Evolutionary conservation across 2,888 invertebrate species (phyloP).

Genomic region (Malthinus flaveolus): DNA sequence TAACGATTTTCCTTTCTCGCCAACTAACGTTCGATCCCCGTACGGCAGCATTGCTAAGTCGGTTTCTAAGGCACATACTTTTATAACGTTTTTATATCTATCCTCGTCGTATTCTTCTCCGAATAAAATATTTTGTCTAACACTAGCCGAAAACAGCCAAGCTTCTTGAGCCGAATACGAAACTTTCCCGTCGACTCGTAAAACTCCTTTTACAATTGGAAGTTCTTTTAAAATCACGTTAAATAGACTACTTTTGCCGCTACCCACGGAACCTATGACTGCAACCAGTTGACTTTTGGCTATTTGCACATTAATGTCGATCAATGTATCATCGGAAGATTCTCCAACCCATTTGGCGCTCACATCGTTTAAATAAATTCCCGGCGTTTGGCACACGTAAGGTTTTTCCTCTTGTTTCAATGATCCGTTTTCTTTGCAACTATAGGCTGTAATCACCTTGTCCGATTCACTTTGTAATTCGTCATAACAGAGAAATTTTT

Average conservation of each 20-base stretch:
- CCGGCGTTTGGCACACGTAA: slow-evolving; percentile 42
- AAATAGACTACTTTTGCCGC: slow-evolving; percentile 64
- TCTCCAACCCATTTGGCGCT: slow-evolving; percentile 68
- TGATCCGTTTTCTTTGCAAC: slow-evolving; percentile 3
- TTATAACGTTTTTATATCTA: slow-evolving; percentile 64
- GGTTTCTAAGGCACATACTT: slow-evolving; percentile 65
- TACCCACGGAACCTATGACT: slow-evolving; percentile 70
- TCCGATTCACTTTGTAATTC: slow-evolving; percentile 50
- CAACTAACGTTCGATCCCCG: slow-evolving; percentile 78
- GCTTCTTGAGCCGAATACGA: slow-evolving; percentile 67
- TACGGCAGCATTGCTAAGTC: slow-evolving; percentile 76
- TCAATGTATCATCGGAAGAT: slow-evolving; percentile 11
- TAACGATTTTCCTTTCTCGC: slow-evolving; percentile 78
- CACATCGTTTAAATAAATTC: slow-evolving; percentile 64
- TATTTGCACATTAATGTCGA: slow-evolving; percentile 51
- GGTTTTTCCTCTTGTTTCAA: neutral
- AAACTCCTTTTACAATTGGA: slow-evolving; percentile 51
- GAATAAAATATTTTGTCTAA: slow-evolving; percentile 80
- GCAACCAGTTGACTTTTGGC: slow-evolving; percentile 55
- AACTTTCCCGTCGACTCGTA: slow-evolving; percentile 57
- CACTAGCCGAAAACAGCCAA: slow-evolving; percentile 63
- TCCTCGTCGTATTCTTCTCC: slow-evolving; percentile 65
- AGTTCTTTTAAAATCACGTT: slow-evolving; percentile 56
- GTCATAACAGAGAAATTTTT: slow-evolving; percentile 60
- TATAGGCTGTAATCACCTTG: neutral